Percentiles rank a stretch among this genome's conserved stretches.
Evolutionary conservation across 2,888 invertebrate species (phyloP).

Genomic region (Cryptus viduatorius): DNA sequence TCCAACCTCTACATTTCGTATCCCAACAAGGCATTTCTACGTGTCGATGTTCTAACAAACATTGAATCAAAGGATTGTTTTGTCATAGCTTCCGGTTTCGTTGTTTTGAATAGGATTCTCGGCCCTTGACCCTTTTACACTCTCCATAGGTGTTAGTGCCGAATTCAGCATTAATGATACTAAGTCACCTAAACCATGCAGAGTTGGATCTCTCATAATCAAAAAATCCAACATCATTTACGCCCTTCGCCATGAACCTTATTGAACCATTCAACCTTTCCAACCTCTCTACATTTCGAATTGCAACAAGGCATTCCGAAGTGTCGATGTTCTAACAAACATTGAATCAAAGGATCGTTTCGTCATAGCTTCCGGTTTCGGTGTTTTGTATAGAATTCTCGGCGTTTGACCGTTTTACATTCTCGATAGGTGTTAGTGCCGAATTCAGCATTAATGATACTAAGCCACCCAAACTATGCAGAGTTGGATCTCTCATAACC

Average conservation of each 20-base stretch:
- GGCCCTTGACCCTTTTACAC: constrained; percentile 1
- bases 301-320: neutral
- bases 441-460: too few relatives aligned
- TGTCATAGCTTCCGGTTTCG: constrained; percentile 37
- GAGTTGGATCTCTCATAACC: too few relatives aligned
- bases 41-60: neutral
- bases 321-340: neutral
- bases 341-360: constrained; percentile 28
- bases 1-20: neutral
- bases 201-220: too few relatives aligned
- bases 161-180: too few relatives aligned
- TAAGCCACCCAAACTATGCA: too few relatives aligned
- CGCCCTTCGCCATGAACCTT: neutral
- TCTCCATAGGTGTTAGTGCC: neutral
- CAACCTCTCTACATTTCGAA: neutral
- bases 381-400: constrained; percentile 44
- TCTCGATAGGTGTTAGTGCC: neutral
- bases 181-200: too few relatives aligned
- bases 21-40: neutral
- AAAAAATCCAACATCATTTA: too few relatives aligned
- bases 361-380: constrained; percentile 39
- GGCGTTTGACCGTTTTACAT: constrained; percentile 7
- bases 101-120: constrained; percentile 45
- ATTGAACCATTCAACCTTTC: neutral
- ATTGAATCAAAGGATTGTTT: constrained; percentile 25